Conservation (phyloP, 2,113 vertebrate species). For the Prionailurus viverrinus region DNA sequence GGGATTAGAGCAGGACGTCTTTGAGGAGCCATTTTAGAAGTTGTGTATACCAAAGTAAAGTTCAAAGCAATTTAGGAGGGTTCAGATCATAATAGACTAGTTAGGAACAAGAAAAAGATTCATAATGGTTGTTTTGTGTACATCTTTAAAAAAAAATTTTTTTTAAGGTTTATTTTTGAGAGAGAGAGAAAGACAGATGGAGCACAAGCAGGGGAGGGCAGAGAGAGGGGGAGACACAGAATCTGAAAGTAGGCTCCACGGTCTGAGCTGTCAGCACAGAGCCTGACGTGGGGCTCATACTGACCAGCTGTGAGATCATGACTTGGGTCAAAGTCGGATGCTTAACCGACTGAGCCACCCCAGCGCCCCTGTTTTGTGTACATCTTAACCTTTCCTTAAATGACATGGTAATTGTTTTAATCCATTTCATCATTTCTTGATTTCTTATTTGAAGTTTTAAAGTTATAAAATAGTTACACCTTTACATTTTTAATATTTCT, state of each 20-base stretch:
- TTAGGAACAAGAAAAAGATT: neutral
- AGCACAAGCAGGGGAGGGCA: no score
- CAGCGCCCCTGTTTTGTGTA: neutral
- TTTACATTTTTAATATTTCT: constrained; percentile 27
- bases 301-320: no score
- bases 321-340: no score
- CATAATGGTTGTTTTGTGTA: neutral
- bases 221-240: no score
- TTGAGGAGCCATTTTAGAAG: constrained; percentile 31
- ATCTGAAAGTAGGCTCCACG: no score
- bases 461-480: constrained; percentile 2
- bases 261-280: no score
- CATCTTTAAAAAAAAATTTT: neutral
- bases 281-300: no score
- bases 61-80: neutral
- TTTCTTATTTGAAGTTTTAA: constrained; percentile 58
- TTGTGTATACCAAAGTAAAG: neutral
- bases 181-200: no score
- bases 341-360: no score
- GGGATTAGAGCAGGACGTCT: neutral
- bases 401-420: constrained; percentile 39
- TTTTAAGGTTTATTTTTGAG: no score
- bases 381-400: constrained; percentile 15
- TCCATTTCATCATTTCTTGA: constrained; percentile 26
- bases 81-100: neutral